A percentile compares a stretch with the other conserved stretches of the same genome.
phyloP scores from a whole-genome alignment of 2,113 vertebrate species.

The Xenotilapia flavipinnis region DNA sequence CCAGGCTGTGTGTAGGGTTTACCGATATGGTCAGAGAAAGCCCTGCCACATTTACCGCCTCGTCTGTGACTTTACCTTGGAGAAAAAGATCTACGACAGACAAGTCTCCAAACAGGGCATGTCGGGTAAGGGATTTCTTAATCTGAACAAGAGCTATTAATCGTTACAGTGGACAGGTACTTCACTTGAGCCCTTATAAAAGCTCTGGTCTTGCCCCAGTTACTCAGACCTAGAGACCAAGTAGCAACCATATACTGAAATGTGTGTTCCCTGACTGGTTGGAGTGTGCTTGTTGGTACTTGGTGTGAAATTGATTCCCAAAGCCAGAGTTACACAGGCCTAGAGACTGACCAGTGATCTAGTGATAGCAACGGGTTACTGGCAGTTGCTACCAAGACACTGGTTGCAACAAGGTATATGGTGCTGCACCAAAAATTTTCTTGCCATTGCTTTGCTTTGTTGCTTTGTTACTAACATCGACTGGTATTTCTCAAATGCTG shows the following conservation, averaged over 20 bases:
- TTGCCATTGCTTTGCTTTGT: not conserved
- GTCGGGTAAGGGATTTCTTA: slow-evolving; percentile 78
- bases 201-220: not conserved
- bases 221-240: not conserved
- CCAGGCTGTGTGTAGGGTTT: slow-evolving; percentile 94
- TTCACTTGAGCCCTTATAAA: not conserved
- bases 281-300: not conserved
- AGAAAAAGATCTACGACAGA: slow-evolving; percentile 98
- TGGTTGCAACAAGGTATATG: not conserved
- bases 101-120: slow-evolving; percentile 99
- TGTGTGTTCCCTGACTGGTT: not conserved
- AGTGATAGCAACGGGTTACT: not conserved
- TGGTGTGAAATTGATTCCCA: not conserved
- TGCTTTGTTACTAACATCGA: not conserved
- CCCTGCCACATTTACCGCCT: slow-evolving; percentile 94
- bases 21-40: slow-evolving; percentile 95
- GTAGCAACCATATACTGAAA: not conserved
- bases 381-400: not conserved
- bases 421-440: not conserved
- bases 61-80: slow-evolving; percentile 94
- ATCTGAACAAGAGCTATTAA: not conserved
- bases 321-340: not conserved
- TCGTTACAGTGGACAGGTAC: not conserved
- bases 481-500: not conserved
- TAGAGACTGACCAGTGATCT: not conserved